Base-by-base conservation (phyloP, 2,888 invertebrate species). In the Panzeria rudis region DNA sequence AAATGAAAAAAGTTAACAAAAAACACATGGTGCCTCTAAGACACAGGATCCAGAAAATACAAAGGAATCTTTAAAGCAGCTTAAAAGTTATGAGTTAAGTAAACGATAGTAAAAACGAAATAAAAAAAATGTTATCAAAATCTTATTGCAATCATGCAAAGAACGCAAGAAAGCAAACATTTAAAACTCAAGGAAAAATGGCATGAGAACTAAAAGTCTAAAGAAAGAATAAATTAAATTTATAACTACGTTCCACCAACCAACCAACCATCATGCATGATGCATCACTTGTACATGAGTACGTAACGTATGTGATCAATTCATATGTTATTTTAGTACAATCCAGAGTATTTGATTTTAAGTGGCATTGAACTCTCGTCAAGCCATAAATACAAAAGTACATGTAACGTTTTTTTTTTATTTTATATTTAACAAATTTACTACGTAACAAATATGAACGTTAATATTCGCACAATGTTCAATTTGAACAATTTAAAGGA, bases 281-380 rank as follows among this genome's bases (percentile, higher is more conserved):
- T 61, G 25, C 62, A 64, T 59, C 66, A 61, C 68, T 35, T 61
- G 61, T 13, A 50, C 23, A 25, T 54, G 2, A 8, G 54, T 50
- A 11, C 38, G 38, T 3, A 6, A 23, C 23, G 3, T 54, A 5
- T 29, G 29, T 5, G 29, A 5, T 25, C 52, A 54, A 11, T 47
- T 20, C 25, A 11, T 66, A 44, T 32, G 20, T 75, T n/a, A 29
- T 64, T 64, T 54, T 64, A 38, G 47, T 77, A 25, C 50, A 50
- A 38, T 66, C 25, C 35, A 68, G 47, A 59, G 44, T 69, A 71
- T 80, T 73, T 80, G 66, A 75, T 80, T 84, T 72, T 38, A 85
- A 85, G 82, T 85, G 82, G 82, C 85, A 85, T 82, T 85, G 85
- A 85, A 85, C 85, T 82, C 85, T 79, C 71, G 52, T 52, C 82